Percentiles rank a stretch among this genome's conserved stretches.
Conservation (phyloP, 2,113 vertebrate genomes). For the Azemiops feae region DNA sequence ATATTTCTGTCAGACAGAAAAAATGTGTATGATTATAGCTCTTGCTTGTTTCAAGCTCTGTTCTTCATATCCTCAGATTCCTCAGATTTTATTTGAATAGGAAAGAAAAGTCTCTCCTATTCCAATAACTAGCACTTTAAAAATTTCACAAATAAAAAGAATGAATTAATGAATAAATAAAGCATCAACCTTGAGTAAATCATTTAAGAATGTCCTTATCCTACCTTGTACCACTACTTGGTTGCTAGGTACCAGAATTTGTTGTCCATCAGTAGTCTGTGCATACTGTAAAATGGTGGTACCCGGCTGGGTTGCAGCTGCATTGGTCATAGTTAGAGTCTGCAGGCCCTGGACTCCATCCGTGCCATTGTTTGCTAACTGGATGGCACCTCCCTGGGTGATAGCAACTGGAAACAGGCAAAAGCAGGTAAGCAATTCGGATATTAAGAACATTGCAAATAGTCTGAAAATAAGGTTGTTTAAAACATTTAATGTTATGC, state of each 20-base stretch:
- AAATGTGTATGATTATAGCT: not conserved
- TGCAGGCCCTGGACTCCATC: constrained; percentile 96
- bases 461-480: not conserved
- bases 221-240: constrained; percentile 99
- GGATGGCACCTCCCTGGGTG: constrained; percentile 96
- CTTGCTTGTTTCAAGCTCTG: not conserved
- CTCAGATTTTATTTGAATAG: not conserved
- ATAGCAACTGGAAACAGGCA: constrained; percentile 85
- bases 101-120: not conserved
- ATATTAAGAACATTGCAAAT: constrained; percentile 36
- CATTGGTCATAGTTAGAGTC: constrained; percentile 93
- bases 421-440: constrained; percentile 48
- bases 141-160: not conserved
- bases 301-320: constrained; percentile 83
- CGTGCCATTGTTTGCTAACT: constrained; percentile 95
- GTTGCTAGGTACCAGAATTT: constrained; percentile 97
- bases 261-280: constrained; percentile 96
- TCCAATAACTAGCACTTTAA: not conserved
- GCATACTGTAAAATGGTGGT: constrained; percentile 98
- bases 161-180: not conserved
- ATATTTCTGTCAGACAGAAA: not conserved
- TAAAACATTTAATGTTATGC: not conserved
- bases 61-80: not conserved
- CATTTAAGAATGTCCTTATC: constrained; percentile 43
- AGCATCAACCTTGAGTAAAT: constrained; percentile 19